Conservation (phyloP, 2,113 vertebrate genomes). For the Eurypyga helias region DNA sequence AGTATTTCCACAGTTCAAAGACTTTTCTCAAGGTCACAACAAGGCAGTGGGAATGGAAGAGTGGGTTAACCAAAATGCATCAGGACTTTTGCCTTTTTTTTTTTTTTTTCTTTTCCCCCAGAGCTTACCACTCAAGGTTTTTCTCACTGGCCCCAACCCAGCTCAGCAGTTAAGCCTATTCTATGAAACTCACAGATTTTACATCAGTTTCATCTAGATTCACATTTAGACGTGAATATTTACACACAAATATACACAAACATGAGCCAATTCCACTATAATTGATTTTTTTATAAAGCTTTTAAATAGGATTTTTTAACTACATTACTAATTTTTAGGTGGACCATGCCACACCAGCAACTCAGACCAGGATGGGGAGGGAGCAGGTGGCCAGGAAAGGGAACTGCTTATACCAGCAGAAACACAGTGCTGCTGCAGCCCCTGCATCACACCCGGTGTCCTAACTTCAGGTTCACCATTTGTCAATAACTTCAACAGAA, state of each 20-base stretch:
- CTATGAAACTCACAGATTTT: neutral
- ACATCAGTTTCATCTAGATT: neutral
- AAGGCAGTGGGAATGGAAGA: neutral
- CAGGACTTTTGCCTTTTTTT: neutral
- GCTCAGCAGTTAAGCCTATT: neutral
- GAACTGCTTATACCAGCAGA: slow-evolving; percentile 9
- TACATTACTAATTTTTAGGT: neutral
- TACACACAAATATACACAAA: neutral
- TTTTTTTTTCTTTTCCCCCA: no score
- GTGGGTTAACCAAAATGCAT: neutral
- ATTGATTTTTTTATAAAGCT: fast-evolving
- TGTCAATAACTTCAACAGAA: neutral
- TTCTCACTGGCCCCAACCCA: neutral
- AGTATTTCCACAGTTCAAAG: neutral
- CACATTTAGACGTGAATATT: neutral
- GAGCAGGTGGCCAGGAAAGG: slow-evolving; percentile 43
- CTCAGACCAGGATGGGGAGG: neutral
- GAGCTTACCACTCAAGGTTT: neutral
- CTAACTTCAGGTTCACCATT: neutral
- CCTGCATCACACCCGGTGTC: neutral
- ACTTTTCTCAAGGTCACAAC: slow-evolving; percentile 20
- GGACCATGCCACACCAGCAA: neutral
- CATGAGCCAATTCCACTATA: neutral
- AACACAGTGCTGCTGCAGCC: neutral
- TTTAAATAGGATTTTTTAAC: neutral